Base-by-base conservation (phyloP, 2,113 vertebrate species). In the Epinephelus lanceolatus region DNA sequence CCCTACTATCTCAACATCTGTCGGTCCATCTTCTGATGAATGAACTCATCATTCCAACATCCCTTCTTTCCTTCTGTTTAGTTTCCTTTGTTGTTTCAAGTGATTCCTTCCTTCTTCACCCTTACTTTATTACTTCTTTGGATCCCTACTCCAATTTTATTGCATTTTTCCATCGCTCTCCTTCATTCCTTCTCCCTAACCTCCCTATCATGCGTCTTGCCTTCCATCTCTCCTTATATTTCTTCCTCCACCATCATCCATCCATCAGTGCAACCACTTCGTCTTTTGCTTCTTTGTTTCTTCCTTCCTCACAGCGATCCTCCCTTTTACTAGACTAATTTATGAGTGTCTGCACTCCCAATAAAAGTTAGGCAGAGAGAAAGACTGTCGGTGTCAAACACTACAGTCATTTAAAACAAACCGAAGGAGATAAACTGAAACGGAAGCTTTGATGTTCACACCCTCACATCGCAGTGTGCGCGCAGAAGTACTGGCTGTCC, bases 401-500 rank as follows among this genome's bases (percentile, higher is more conserved):
- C 42, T 4, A 1, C 10, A 21, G 45, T 66, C 18, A 45, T 61
- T 68, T 74, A 57, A 80, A 81, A 81, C 71, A 74, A 71, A 87
- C 52, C 1, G 2, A 55, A 1, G 33, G n/a, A 57, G 23, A 83
- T 76, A 21, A 83, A 80, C 49, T 40, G 33, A 49, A 71, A 40
- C 53, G 9, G 33, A 49, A 27, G 30, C 68, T 69, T 82, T 27
- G 53, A 78, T 80, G 65, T 68, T 83, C 78, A 52, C 11, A 57
- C 47, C 13, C 19, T 61, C 30, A 42, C 42, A 52, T 14, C 0
- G 2, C n/a, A 17, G 74, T 47, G 51, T 61, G 70, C 73, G 65
- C 72, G 78, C 27, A 7, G 17, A 78, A 71, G 76, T 30, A 40
- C n/a, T 23, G 62, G 9, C 73, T 71, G 63, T 86, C 71, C 71